phyloP scores from a whole-genome alignment of 2,113 vertebrate species.

The Peromyscus californicus region DNA sequence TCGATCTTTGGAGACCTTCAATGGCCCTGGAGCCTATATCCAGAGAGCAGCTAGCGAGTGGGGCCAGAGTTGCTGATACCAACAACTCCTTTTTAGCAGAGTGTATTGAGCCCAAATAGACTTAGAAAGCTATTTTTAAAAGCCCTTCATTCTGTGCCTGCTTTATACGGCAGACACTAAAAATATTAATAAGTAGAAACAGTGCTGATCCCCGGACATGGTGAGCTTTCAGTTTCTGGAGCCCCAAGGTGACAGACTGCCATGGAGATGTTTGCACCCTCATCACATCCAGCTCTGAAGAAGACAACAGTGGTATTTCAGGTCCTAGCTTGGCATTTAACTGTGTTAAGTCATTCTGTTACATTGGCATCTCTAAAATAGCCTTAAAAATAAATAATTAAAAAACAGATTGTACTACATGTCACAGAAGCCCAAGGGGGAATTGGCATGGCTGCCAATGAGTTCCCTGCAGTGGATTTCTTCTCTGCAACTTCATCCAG shows the following conservation, averaged over 20 bases:
- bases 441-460: constrained; percentile 20
- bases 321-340: constrained; percentile 79
- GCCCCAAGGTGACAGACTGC: constrained; percentile 80
- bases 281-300: constrained; percentile 63
- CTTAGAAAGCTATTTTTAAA: constrained; percentile 80
- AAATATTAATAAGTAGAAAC: constrained; percentile 82
- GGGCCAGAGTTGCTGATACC: constrained; percentile 47
- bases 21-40: background rate
- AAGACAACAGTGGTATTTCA: constrained; percentile 81
- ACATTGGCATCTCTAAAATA: constrained; percentile 77
- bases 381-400: constrained; percentile 68
- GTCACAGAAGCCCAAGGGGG: constrained; percentile 58
- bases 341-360: constrained; percentile 80
- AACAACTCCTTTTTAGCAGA: constrained; percentile 67
- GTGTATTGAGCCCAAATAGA: constrained; percentile 36
- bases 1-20: constrained; percentile 46
- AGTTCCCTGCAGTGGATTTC: constrained; percentile 13
- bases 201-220: constrained; percentile 71
- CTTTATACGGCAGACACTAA: constrained; percentile 76
- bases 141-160: constrained; percentile 66
- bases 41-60: constrained; percentile 29
- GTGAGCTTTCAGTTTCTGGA: constrained; percentile 79
- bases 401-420: constrained; percentile 70
- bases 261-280: constrained; percentile 57
- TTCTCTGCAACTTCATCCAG: background rate